Percentiles rank a stretch among this genome's conserved stretches.
Evolutionary conservation across 2,113 vertebrate species (phyloP).

Genomic region (Brachionichthys hirsutus): DNA sequence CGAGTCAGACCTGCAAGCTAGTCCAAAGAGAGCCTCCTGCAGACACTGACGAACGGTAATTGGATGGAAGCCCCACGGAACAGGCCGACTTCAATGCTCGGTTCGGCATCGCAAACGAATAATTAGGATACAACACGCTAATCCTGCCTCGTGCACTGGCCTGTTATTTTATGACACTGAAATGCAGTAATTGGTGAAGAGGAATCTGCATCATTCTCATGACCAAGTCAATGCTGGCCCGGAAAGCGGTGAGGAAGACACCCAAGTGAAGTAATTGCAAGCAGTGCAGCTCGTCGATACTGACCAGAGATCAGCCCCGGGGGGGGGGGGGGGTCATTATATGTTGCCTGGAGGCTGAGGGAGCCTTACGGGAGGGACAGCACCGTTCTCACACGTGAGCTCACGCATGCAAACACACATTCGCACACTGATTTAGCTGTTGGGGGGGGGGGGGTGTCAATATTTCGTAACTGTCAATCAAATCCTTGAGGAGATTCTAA

Average conservation of each 20-base stretch:
- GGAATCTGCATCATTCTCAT: conserved; percentile 44
- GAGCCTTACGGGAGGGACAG: conserved; percentile 37
- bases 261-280: conserved; percentile 40
- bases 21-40: conserved; percentile 51
- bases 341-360: conserved; percentile 34
- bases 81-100: conserved; percentile 40
- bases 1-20: conserved; percentile 41
- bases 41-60: conserved; percentile 75
- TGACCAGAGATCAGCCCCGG: conserved; percentile 49
- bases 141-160: conserved; percentile 49
- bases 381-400: conserved; percentile 8
- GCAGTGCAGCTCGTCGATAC: conserved; percentile 55
- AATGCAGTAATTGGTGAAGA: conserved; percentile 57
- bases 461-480: conserved; percentile 17
- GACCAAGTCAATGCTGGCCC: conserved; percentile 54
- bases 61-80: conserved; percentile 58
- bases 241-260: conserved; percentile 50
- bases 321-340: conserved; percentile 62
- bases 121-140: conserved; percentile 63
- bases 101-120: conserved; percentile 50
- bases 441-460: too few relatives aligned
- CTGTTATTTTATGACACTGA: conserved; percentile 56
- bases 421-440: neutral
- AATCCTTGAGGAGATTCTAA: conserved; percentile 17
- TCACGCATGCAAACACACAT: conserved; percentile 6